Evolutionary conservation across 2,888 invertebrate genomes (phyloP), one percentile per base, ranked within the genome.

Genomic region (Apomyelois bistriatella): DNA sequence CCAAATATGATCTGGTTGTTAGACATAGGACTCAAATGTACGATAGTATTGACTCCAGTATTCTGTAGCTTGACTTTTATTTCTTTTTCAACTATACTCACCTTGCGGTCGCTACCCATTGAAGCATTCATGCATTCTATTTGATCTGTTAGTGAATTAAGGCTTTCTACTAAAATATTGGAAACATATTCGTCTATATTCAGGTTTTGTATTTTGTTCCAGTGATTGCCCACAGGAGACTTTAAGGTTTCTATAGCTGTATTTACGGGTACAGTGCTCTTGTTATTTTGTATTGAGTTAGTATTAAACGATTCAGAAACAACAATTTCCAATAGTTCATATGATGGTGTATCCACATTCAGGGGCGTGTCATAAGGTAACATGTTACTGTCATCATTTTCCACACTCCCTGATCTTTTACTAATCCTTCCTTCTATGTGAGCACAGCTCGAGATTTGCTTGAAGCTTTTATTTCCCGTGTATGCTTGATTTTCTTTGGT

Each of bases 161-260:
- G 74, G 59, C 91, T 91, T 62, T 91, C 91, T 6, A 91, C 88
- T 36, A 91, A 68, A 62, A 91, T 85, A 61, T 85, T 85, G 1
- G 91, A 91, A 12, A 91, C 91, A 61, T 90, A 91, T 60, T 87
- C 83, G 64, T 91, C 91, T 16, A 91, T 79, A 60, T 89, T 81
- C 37, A 84, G 66, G 50, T 73, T 76, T n/a, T 58, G 61, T 8
- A 54, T 62, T 52, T 57, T 60, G 46, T 55, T 58, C 46, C 46
- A 46, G 16, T 46, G 13, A 8, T 55, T 66, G 7, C 52, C 54
- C 42, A 60, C 43, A 7, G 65, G 59, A 50, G 64, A 58, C 57
- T 59, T 69, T 15, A 53, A 53, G 4, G 51, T 48, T 17, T 56
- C 62, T 32, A 56, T 49, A 13, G 58, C 53, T 12, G 53, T 52